Conservation (phyloP, 2,888 invertebrate genomes). For the Plebejus anna region DNA sequence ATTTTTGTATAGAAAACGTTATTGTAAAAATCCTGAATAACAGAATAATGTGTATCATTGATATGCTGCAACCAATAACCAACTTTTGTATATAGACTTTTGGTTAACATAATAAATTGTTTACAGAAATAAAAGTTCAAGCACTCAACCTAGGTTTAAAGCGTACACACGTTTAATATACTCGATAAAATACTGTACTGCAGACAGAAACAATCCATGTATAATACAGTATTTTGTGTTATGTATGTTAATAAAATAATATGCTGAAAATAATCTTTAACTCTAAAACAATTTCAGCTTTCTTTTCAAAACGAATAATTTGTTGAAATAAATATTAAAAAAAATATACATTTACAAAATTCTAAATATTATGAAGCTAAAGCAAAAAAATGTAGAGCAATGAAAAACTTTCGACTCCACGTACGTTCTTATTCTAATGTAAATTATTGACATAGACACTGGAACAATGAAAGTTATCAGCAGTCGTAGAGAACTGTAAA, state of each 20-base stretch:
- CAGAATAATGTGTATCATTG: not conserved
- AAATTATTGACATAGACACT: conserved; percentile 56
- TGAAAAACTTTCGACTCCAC: conserved; percentile 45
- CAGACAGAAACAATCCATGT: not conserved
- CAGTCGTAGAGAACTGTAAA: conserved; percentile 22
- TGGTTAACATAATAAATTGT: not conserved
- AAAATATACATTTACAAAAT: too few species aligned
- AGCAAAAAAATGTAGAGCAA: not conserved
- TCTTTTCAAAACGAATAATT: too few species aligned
- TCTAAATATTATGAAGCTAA: not conserved
- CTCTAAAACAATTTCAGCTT: too few species aligned
- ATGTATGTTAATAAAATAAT: too few species aligned
- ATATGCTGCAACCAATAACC: too few species aligned
- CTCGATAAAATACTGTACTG: not conserved
- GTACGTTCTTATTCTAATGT: conserved; percentile 39
- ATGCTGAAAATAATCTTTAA: not conserved
- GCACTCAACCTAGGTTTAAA: not conserved
- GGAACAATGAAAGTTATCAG: conserved; percentile 52
- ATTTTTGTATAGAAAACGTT: not conserved
- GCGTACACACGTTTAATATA: not conserved
- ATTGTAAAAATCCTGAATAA: not conserved
- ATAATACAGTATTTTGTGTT: not conserved
- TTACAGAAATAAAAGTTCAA: not conserved
- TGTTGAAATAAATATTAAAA: too few species aligned
- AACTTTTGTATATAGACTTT: not conserved